Evolutionary conservation across 2,797 vertebrate genomes (phyloP).

Genomic region (Tinamus major): DNA sequence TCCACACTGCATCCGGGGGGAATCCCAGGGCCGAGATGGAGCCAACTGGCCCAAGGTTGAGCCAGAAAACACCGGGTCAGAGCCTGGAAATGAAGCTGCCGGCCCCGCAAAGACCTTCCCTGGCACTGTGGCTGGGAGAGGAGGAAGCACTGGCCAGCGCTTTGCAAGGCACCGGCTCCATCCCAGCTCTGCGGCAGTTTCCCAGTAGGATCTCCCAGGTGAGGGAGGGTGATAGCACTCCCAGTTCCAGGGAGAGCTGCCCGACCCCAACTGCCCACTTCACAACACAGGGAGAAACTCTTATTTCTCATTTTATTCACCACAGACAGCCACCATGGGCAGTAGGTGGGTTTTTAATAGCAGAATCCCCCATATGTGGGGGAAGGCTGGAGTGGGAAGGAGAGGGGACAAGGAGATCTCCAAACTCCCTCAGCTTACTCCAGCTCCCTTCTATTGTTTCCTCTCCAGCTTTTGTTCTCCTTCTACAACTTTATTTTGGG

Average conservation of each 20-base stretch:
- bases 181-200: not conserved
- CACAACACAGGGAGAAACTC: not conserved
- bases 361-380: not conserved
- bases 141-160: rapidly evolving
- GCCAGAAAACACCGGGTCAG: rapidly evolving
- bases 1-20: not conserved
- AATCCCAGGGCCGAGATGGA: rapidly evolving
- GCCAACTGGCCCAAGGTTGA: not conserved
- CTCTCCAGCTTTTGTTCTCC: not conserved
- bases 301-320: not conserved
- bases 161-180: rapidly evolving
- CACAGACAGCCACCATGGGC: rapidly evolving
- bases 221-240: not conserved
- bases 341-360: not conserved
- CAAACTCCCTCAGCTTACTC: not conserved
- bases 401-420: not conserved
- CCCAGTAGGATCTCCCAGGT: rapidly evolving
- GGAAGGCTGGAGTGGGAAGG: not conserved
- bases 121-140: not conserved
- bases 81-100: not conserved
- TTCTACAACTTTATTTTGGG: conserved; percentile 47
- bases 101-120: not conserved
- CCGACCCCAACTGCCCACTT: not conserved
- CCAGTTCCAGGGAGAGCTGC: not conserved
- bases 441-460: not conserved